phyloP scores from a whole-genome alignment of 2,888 invertebrate genomes.

The Sabellastarte sp. region DNA sequence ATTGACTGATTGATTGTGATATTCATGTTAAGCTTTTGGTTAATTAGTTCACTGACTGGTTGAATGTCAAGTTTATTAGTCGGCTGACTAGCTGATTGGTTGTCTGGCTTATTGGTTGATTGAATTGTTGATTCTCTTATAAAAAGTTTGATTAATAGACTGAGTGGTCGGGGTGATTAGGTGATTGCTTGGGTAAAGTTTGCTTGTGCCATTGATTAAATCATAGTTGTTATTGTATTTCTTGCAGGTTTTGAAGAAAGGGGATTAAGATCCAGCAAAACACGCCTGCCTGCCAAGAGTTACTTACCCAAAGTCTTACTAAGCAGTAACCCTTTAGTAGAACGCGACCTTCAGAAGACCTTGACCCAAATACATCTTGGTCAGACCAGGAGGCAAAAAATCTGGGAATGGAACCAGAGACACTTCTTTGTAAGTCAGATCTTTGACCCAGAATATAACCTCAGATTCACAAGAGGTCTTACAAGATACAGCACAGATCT shows the following conservation, averaged over 20 bases:
- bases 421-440: slow-evolving; percentile 22
- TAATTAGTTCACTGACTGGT: too few relatives aligned
- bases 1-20: too few relatives aligned
- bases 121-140: too few relatives aligned
- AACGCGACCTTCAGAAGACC: slow-evolving; percentile 18
- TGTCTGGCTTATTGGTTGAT: too few relatives aligned
- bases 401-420: slow-evolving; percentile 19
- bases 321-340: slow-evolving; percentile 17
- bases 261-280: not conserved
- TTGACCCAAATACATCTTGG: slow-evolving; percentile 10
- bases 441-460: slow-evolving; percentile 14
- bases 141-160: too few relatives aligned
- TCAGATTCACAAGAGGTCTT: slow-evolving; percentile 11
- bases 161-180: too few relatives aligned
- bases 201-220: too few relatives aligned
- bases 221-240: too few relatives aligned
- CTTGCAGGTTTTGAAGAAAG: not conserved
- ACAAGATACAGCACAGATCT: not conserved
- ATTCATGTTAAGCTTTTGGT: too few relatives aligned
- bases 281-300: slow-evolving; percentile 16
- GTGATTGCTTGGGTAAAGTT: too few relatives aligned
- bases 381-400: slow-evolving; percentile 7
- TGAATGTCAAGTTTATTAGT: too few relatives aligned
- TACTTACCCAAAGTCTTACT: slow-evolving; percentile 17
- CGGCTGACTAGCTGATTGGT: too few relatives aligned